Conservation (phyloP, 2,888 invertebrate species). For the Patella pellucida region DNA sequence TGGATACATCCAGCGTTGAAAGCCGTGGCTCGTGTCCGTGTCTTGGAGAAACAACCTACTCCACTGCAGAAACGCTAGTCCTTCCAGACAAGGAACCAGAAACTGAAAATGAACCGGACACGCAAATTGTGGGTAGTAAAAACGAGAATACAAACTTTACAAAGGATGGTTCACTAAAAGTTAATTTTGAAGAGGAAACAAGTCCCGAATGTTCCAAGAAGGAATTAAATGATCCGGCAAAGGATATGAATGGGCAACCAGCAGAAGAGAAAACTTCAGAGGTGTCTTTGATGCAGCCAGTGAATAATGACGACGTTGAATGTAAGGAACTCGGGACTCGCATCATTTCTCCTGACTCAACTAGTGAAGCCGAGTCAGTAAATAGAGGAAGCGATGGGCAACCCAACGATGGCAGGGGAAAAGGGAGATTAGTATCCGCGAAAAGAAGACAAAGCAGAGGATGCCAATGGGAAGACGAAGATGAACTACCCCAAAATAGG, state of each 20-base stretch:
- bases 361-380: background rate
- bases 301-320: background rate
- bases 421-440: background rate
- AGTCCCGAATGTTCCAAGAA: no score
- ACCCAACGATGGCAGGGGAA: background rate
- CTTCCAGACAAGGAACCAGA: background rate
- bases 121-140: background rate
- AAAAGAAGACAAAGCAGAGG: background rate
- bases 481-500: background rate
- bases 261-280: background rate
- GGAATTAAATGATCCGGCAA: no score
- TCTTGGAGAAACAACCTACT: background rate
- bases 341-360: background rate
- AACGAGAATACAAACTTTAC: background rate
- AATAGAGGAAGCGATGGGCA: background rate
- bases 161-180: background rate
- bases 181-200: no score
- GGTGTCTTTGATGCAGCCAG: background rate
- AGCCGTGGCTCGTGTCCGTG: no score
- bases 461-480: background rate
- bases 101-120: no score
- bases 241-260: background rate
- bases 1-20: background rate
- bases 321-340: background rate
- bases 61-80: background rate